Conservation (phyloP, 2,888 invertebrate species). For the Trichacis sp. region DNA sequence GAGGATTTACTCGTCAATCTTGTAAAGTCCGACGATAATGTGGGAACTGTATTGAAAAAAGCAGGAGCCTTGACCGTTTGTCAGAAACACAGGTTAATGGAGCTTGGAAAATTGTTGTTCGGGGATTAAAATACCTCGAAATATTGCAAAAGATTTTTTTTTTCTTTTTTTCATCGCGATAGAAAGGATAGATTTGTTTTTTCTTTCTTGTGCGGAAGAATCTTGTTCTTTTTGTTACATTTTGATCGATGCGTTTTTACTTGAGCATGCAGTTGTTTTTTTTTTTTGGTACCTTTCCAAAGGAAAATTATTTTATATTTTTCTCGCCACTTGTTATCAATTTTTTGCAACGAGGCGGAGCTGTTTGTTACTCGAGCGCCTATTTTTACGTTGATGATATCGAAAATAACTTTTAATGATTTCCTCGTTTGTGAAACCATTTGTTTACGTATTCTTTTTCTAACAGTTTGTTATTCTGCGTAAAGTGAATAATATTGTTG, state of each 20-base stretch:
- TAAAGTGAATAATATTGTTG: no score
- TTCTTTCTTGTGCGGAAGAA: no score
- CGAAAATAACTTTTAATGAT: background rate
- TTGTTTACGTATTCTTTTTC: background rate
- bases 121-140: slow-evolving; percentile 77
- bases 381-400: background rate
- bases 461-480: no score
- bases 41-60: slow-evolving; percentile 82
- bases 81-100: slow-evolving; percentile 89
- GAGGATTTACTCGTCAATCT: slow-evolving; percentile 90
- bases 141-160: background rate
- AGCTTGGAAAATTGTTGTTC: slow-evolving; percentile 87
- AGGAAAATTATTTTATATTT: slow-evolving; percentile 1
- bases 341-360: background rate
- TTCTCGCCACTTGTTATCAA: background rate
- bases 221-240: no score
- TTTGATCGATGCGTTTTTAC: background rate
- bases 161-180: background rate
- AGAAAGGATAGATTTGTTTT: background rate
- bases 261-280: background rate
- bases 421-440: background rate
- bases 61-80: slow-evolving; percentile 86
- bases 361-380: no score
- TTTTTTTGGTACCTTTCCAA: slow-evolving; percentile 1
- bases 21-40: slow-evolving; percentile 83